A percentile compares a stretch with the other conserved stretches of the same genome.
Conservation (phyloP, 2,888 invertebrate species). For the Gerris lacustris region DNA sequence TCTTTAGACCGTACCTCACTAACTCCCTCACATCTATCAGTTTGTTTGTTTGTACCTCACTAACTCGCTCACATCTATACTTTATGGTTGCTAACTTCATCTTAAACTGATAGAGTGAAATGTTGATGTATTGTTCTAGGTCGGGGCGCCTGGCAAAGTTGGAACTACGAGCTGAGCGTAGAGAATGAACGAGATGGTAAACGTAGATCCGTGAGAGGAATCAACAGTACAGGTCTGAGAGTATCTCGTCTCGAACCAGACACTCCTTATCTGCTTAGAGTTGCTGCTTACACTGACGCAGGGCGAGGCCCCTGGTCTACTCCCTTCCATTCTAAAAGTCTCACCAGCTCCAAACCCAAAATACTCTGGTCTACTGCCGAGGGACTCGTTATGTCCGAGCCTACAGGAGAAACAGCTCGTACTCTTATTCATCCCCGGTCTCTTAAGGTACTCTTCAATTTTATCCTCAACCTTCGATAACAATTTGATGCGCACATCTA, state of each 20-base stretch:
- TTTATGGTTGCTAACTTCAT: too few relatives aligned
- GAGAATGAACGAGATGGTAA: constrained; percentile 44
- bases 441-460: constrained; percentile 39
- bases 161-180: constrained; percentile 56
- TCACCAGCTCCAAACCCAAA: constrained; percentile 39
- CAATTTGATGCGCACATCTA: too few relatives aligned
- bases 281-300: constrained; percentile 61
- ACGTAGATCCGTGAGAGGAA: constrained; percentile 35
- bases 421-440: constrained; percentile 50
- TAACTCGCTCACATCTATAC: too few relatives aligned
- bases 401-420: constrained; percentile 62
- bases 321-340: constrained; percentile 59
- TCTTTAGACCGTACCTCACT: too few relatives aligned
- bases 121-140: constrained; percentile 35
- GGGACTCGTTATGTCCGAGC: constrained; percentile 66
- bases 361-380: constrained; percentile 64
- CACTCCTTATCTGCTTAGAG: constrained; percentile 63
- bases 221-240: constrained; percentile 49
- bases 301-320: constrained; percentile 69
- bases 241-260: constrained; percentile 56
- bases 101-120: not conserved
- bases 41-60: too few relatives aligned
- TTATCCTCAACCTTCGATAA: not conserved
- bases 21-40: too few relatives aligned
- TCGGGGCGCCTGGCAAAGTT: constrained; percentile 54